Conservation (phyloP, 1,140 invertebrate genomes). For the Hycleus phaleratus region DNA sequence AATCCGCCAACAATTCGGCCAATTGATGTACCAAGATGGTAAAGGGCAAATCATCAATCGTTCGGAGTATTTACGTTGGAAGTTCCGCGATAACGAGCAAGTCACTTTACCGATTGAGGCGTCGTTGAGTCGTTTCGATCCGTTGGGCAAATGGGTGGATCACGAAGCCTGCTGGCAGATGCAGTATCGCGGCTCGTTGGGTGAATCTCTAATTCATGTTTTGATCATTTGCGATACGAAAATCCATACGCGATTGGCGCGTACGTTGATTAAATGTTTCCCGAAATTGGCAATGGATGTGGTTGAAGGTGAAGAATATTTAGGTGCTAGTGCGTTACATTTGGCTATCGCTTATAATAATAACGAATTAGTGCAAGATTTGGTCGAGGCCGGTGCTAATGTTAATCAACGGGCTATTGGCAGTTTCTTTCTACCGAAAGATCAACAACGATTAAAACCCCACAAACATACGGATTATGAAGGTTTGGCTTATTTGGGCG, state of each 20-base stretch:
- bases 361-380: conserved; percentile 88
- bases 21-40: conserved; percentile 85
- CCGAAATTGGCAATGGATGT: conserved; percentile 87
- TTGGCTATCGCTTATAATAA: conserved; percentile 94
- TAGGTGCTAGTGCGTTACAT: conserved; percentile 90
- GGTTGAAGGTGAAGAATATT: conserved; percentile 95
- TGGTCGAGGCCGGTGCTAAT: conserved; percentile 84
- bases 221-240: conserved; percentile 91
- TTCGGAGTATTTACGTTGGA: conserved; percentile 88
- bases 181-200: conserved; percentile 88
- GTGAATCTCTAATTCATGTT: conserved; percentile 90
- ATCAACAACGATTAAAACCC: conserved; percentile 72
- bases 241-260: conserved; percentile 74
- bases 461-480: conserved; percentile 86
- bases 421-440: conserved; percentile 84
- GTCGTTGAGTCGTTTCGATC: conserved; percentile 70
- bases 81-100: conserved; percentile 77
- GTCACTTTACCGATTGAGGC: conserved; percentile 77
- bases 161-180: conserved; percentile 96
- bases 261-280: conserved; percentile 83
- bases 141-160: conserved; percentile 76
- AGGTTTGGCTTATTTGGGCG: conserved; percentile 89
- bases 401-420: conserved; percentile 88
- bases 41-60: conserved; percentile 79
- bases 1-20: conserved; percentile 78